A percentile compares a stretch with the other conserved stretches of the same genome.
Conservation (phyloP, 2,888 invertebrate genomes). For the Neocrepidodera transversa region DNA sequence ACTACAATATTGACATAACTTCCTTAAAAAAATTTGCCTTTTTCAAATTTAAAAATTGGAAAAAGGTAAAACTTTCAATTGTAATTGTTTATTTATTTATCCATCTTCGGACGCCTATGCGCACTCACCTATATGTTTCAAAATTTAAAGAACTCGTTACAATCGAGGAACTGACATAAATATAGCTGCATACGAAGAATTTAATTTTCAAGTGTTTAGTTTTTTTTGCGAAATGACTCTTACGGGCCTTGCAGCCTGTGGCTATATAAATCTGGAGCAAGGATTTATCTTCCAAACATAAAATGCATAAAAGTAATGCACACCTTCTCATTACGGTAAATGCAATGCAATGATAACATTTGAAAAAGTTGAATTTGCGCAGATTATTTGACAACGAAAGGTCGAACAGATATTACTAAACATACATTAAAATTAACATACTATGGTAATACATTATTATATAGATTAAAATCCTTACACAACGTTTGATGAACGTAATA, state of each 20-base stretch:
- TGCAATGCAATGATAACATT: not conserved
- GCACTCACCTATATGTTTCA: no score
- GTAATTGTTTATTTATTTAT: no score
- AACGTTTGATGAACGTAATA: no score
- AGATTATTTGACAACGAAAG: not conserved
- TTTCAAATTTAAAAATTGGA: no score
- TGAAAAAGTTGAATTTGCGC: not conserved
- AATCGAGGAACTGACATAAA: not conserved
- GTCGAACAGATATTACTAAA: not conserved
- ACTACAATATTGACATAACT: no score
- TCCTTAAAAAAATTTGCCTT: no score
- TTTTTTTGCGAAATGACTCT: not conserved
- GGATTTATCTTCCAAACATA: slow-evolving; percentile 3
- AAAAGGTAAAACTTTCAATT: no score
- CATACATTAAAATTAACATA: no score
- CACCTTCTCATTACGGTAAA: slow-evolving; percentile 1
- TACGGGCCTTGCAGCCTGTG: slow-evolving; percentile 1
- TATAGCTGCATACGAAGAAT: not conserved
- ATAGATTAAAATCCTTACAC: no score
- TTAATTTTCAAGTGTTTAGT: not conserved
- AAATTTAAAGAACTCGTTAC: not conserved
- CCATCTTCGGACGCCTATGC: no score
- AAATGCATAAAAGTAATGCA: not conserved
- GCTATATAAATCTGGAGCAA: slow-evolving; percentile 13
- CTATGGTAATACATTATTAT: no score